Conservation (phyloP, 2,888 invertebrate genomes). For the Melanchra persicariae region DNA sequence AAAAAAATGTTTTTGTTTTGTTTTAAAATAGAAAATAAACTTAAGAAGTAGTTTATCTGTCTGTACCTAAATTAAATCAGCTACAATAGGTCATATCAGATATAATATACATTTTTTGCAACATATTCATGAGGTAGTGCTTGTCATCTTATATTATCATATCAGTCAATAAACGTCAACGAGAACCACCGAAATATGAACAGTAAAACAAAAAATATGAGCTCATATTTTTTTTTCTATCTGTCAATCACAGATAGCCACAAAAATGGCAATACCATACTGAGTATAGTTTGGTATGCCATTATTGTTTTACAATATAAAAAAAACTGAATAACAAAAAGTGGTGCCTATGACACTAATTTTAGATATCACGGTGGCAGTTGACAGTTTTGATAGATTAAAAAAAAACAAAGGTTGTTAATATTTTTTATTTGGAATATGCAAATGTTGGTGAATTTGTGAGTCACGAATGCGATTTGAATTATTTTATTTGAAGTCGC, state of each 20-base stretch:
- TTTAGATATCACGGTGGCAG: conserved; percentile 29
- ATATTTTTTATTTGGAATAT: conserved; percentile 13
- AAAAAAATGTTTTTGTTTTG: no score
- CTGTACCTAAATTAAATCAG: neutral
- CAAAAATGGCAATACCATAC: conserved; percentile 20
- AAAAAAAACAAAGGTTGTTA: conserved; percentile 29
- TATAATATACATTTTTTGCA: conserved; percentile 12
- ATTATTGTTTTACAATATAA: conserved; percentile 9
- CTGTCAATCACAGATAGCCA: conserved; percentile 18
- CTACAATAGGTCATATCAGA: no score
- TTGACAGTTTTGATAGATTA: conserved; percentile 50
- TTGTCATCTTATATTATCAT: conserved; percentile 35
- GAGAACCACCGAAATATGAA: conserved; percentile 2
- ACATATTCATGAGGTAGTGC: neutral
- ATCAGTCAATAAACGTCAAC: conserved; percentile 32
- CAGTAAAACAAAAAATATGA: neutral
- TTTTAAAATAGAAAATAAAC: no score
- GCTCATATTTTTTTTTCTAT: neutral
- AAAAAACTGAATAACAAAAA: neutral
- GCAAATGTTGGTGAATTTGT: conserved; percentile 16
- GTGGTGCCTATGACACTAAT: conserved; percentile 20
- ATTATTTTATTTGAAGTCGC: conserved; percentile 1
- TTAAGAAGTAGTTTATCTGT: neutral
- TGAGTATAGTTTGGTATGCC: no score
- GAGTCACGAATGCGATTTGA: conserved; percentile 14